Evolutionary conservation across 2,888 invertebrate species (phyloP), one percentile per base, ranked within the genome.

Genomic region (Ichneumon xanthorius): DNA sequence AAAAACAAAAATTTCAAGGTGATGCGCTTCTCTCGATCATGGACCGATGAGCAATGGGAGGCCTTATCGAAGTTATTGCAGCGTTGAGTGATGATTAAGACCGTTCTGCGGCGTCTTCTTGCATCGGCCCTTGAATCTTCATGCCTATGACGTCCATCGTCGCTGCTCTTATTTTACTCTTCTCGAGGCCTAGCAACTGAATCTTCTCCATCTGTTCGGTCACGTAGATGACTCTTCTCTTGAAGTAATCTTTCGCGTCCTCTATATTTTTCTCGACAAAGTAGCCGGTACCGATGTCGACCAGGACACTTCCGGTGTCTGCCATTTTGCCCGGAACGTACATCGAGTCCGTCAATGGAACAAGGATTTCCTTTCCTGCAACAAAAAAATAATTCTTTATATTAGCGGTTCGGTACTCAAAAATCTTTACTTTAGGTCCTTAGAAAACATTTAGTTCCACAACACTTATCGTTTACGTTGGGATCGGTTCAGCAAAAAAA

Each of bases 231-330:
- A 98, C 97, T 95, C 98, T 98, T 76, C 99, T 96, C 93, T 97
- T 97, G 93, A 99, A 99, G 92, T 99, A 99, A 90, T 98, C 98
- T 93, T 97, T 97, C 0, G 98, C 98, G 83, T 97, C 96, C 30
- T 96, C 96, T 85, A 97, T 95, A 90, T 96, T 96, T 96, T 98
- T 98, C 94, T 99, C 97, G 26, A 97, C 97, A 95, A 97, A 99
- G 94, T 99, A 99, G 87, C 99, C 99, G 75, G 99, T 99, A 73
- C 99, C 99, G 92, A 99, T 97, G 94, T 99, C 99, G 88, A 99
- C 97, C 45, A 99, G 95, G 76, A 99, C 98, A 93, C 97, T 97
- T 77, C 98, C 96, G 48, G 97, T 96, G 92, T 99, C 97, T 85
- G 96, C 95, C 82, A 99, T 95, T 90, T 96, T 96, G 2, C 99